phyloP scores from a whole-genome alignment of 2,888 invertebrate species.

The Periphyllus acericola region DNA sequence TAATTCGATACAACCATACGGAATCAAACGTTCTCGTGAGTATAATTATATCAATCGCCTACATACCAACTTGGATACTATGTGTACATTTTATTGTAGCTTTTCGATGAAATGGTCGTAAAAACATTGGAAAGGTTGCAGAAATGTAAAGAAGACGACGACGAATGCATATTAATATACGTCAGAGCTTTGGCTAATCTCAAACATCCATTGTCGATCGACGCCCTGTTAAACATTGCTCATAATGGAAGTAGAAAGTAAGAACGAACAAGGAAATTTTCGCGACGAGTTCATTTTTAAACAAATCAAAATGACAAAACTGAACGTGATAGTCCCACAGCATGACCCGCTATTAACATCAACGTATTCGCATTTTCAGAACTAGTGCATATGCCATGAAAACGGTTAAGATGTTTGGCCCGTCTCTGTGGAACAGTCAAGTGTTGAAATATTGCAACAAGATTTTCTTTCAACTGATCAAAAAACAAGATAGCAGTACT shows the following conservation, averaged over 20 bases:
- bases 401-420: conserved; percentile 72
- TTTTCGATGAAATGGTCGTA: conserved; percentile 29
- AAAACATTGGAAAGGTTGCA: conserved; percentile 33
- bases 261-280: conserved; percentile 57
- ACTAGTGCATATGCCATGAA: conserved; percentile 76
- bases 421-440: conserved; percentile 67
- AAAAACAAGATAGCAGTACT: conserved; percentile 76
- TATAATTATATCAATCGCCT: neutral
- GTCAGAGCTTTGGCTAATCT: conserved; percentile 79
- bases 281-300: no score
- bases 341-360: neutral
- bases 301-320: no score
- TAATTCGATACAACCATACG: conserved; percentile 15
- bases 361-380: conserved; percentile 64
- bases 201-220: conserved; percentile 72
- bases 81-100: neutral
- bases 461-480: conserved; percentile 73
- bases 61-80: neutral
- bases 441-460: conserved; percentile 70
- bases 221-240: conserved; percentile 72
- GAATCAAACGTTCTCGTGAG: conserved; percentile 29
- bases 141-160: conserved; percentile 70
- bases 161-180: conserved; percentile 72
- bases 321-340: no score
- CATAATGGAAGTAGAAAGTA: conserved; percentile 69